Base-by-base conservation (phyloP, 1,140 invertebrate species). In the Papilio machaon region DNA sequence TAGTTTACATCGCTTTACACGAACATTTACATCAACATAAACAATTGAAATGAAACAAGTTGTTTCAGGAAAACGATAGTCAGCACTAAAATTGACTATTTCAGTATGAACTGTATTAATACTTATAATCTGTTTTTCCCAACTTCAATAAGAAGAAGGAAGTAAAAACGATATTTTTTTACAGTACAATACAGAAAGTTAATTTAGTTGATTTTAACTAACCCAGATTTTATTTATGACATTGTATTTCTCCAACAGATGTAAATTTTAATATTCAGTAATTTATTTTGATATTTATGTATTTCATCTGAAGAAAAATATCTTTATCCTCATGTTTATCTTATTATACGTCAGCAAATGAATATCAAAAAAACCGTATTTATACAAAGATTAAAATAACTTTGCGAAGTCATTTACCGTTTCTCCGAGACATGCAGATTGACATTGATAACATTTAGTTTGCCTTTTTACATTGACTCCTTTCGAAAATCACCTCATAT, bases 371-470 rank as follows among this genome's bases (percentile, higher is more conserved):
- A 75, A 75, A 11, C 13, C 47, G 43, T 49, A 75, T 75, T 75
- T 75, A 67, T 35, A 75, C 46, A 47, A 46, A 2, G 19, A 35
- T 30, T 75, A 75, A 52, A 75, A n/a, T 30, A 67, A 67, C 19
- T 11, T 75, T 52, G 19, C 15, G 19, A 75, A 75, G 0, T 47
- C 5, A 23, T 75, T 75, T 49, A 49, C 43, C 73, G 73, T 75
- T 75, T 46, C 47, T 2, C 23, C 70, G 43, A 47, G 46, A 49
- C 46, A 46, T 43, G 70, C 73, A 75, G 73, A 75, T 75, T 52
- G 73, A 52, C 73, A 75, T 75, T 75, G 73, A 75, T 75, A 52
- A 75, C 47, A 75, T 75, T 75, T 75, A 19, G 30, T 67, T 15
- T 58, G 23, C 64, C 43, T 75, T 30, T 74, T 52, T 30, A n/a